Percentiles rank a stretch among this genome's conserved stretches.
Evolutionary conservation across 2,113 vertebrate genomes (phyloP).

Genomic region (Ariopsis seemanni): DNA sequence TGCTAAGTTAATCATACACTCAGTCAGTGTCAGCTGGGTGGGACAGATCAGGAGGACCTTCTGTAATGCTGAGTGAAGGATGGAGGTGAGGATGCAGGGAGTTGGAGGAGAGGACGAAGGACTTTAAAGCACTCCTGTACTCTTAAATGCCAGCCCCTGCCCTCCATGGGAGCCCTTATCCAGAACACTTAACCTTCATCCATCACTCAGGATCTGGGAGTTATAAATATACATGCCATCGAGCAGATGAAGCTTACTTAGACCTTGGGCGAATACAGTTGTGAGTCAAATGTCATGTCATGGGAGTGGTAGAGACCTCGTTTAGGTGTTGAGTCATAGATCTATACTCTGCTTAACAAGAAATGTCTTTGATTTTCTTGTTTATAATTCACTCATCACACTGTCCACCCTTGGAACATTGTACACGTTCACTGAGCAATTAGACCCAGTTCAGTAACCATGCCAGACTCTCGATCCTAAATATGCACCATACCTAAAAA

Average conservation of each 20-base stretch:
- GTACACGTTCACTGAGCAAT: conserved; percentile 41
- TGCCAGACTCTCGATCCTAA: conserved; percentile 33
- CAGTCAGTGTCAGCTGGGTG: conserved; percentile 47
- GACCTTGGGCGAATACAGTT: not conserved
- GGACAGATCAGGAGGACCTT: conserved; percentile 29
- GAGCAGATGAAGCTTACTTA: conserved; percentile 39
- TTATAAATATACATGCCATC: conserved; percentile 45
- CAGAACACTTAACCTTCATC: conserved; percentile 63
- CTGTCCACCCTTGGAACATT: conserved; percentile 27
- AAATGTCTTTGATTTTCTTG: conserved; percentile 10
- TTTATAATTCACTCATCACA: conserved; percentile 49
- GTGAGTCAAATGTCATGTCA: conserved; percentile 17
- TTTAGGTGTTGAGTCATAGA: conserved; percentile 23
- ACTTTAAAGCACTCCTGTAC: conserved; percentile 23
- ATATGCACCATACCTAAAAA: conserved; percentile 50
- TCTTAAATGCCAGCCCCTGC: conserved; percentile 59
- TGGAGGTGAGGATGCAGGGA: conserved; percentile 13
- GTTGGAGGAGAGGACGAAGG: not conserved
- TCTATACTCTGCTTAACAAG: conserved; percentile 8
- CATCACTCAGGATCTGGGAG: conserved; percentile 52
- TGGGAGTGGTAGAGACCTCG: not conserved
- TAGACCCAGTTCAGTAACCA: conserved; percentile 56
- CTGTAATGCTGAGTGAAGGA: not conserved
- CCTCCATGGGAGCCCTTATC: conserved; percentile 58
- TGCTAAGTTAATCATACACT: conserved; percentile 55